Base-by-base conservation (phyloP, 2,113 vertebrate species). In the Aplodontia rufa region DNA sequence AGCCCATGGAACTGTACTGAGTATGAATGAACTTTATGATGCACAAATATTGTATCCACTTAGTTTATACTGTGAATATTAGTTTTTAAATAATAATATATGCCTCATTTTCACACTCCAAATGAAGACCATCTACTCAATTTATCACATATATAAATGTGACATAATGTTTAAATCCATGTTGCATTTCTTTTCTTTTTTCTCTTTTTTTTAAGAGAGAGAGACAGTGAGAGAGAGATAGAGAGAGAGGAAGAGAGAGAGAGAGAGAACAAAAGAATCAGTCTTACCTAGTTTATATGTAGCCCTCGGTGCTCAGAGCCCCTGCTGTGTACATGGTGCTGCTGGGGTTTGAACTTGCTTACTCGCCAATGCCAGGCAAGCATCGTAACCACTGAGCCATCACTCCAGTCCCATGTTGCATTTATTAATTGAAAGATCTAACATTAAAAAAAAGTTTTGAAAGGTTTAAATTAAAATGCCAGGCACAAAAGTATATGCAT, bases 391-490 rank as follows among this genome's bases (percentile, higher is more conserved):
- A n/a, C n/a, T n/a, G n/a, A n/a, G n/a, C 55, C 20, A 58, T 22
- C 55, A 58, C 55, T 58, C 55, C 55, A 6, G 3, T 17, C 55
- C 24, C 24, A 58, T 5, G 24, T 22, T 58, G 51, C 20, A 75
- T 62, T 80, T 72, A 76, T 91, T 80, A n/a, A n/a, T 58, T 68
- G 47, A 97, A 72, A 87, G 20, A 45, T 80, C 22, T 76, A 75
- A 81, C 47, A 66, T 24, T 75, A 66, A 71, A 85, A 69, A 85
- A 42, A 82, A 62, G 3, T 60, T 80, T 60, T 64, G n/a, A 58
- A 95, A 96, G 69, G 49, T 8, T 74, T 86, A 51, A 30, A 35
- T 81, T 55, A 81, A 58, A 94, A 80, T 40, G 35, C 2, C 20
- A 86, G 85, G 51, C 32, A 42, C 20, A 58, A 75, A 85, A 72